These are phyloP conservation scores for Drosophila cognata DNA, from an alignment of 2,888 invertebrate species.

Conservation along the genomic window DNA sequence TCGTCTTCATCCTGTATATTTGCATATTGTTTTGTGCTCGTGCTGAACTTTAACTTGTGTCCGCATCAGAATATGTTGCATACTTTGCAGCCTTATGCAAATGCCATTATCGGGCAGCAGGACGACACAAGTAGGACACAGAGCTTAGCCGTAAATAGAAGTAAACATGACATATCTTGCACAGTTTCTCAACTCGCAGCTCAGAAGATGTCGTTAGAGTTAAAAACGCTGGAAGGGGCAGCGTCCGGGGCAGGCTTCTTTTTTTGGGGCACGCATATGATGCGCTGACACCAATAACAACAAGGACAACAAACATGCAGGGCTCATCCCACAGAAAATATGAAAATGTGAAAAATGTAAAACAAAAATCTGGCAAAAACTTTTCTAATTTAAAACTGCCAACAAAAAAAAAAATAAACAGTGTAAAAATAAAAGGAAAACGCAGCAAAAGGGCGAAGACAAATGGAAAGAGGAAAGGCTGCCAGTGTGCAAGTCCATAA, in stretches of 20 bases:
- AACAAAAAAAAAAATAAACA: constrained; percentile 63
- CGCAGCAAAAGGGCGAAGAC: constrained; percentile 57
- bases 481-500: constrained; percentile 43
- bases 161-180: constrained; percentile 74
- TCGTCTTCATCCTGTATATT: constrained; percentile 33
- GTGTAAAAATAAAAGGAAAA: constrained; percentile 55
- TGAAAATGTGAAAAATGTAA: constrained; percentile 81
- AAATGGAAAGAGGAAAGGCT: constrained; percentile 37
- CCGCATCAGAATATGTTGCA: constrained; percentile 65
- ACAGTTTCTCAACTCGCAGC: constrained; percentile 28
- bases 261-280: constrained; percentile 65
- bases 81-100: constrained; percentile 75
- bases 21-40: constrained; percentile 55
- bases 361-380: constrained; percentile 79
- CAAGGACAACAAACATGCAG: constrained; percentile 69
- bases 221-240: constrained; percentile 14
- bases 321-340: constrained; percentile 77
- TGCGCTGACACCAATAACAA: constrained; percentile 59
- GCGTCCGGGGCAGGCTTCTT: constrained; percentile 19
- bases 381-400: constrained; percentile 80
- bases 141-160: constrained; percentile 69
- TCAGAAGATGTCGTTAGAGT: constrained; percentile 38
- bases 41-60: constrained; percentile 47
- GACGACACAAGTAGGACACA: constrained; percentile 9
- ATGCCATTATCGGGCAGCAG: constrained; percentile 53